These are phyloP conservation scores for Bombus balteatus DNA, from an alignment of 1,140 invertebrate genomes.

Conservation along the genomic window DNA sequence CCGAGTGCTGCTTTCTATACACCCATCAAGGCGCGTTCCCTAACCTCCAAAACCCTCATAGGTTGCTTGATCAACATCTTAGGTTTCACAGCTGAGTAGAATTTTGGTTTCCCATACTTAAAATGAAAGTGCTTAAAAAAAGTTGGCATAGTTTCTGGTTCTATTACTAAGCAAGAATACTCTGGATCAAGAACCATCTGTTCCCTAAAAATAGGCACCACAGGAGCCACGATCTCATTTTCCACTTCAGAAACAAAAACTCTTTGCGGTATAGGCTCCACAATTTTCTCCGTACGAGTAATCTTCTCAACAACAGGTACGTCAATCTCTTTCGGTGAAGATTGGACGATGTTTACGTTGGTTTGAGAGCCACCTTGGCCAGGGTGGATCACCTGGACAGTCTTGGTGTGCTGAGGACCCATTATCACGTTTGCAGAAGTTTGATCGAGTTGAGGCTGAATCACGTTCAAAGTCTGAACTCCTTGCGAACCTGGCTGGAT, in stretches of 20 bases:
- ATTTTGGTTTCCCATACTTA: not conserved
- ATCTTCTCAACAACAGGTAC: not conserved
- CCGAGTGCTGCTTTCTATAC: not conserved
- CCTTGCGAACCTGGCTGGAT: not conserved
- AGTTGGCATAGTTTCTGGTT: not conserved
- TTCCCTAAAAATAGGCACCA: not conserved
- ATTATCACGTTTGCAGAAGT: not conserved
- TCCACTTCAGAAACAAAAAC: not conserved
- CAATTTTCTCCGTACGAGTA: not conserved
- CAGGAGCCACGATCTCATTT: not conserved
- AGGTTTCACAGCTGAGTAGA: not conserved
- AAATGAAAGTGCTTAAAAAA: not conserved
- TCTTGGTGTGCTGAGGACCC: not conserved
- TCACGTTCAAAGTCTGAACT: not conserved
- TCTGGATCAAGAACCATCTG: not conserved
- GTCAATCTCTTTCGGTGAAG: not conserved
- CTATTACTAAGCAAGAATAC: not conserved
- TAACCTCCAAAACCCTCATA: not conserved
- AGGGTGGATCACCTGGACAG: not conserved
- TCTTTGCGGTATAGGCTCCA: not conserved
- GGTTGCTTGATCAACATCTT: not conserved
- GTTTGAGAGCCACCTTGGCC: not conserved
- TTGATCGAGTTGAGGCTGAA: not conserved
- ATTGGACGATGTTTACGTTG: constrained; percentile 1
- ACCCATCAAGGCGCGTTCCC: not conserved